Percentiles rank a stretch among this genome's conserved stretches.
Conservation (phyloP, 2,113 vertebrate species). For the Takifugu bimaculatus region DNA sequence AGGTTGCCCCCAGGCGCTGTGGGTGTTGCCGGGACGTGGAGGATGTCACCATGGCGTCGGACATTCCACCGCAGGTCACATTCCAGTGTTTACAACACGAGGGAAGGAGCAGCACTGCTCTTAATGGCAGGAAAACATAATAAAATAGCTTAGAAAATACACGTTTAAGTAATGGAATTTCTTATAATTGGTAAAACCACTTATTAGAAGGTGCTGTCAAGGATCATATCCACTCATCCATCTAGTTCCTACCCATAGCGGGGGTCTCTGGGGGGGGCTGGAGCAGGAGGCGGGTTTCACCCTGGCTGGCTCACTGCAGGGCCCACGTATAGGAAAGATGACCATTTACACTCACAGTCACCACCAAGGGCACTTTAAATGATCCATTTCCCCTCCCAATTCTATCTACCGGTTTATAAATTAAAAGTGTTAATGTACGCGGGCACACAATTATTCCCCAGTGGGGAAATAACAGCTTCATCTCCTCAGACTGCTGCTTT, state of each 20-base stretch:
- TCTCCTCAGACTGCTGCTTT: conserved; percentile 55
- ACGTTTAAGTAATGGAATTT: conserved; percentile 4
- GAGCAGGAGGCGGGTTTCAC: too few species aligned
- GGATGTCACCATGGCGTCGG: conserved; percentile 54
- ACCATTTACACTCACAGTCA: conserved; percentile 21
- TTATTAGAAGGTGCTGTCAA: neutral
- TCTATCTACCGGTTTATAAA: too few species aligned
- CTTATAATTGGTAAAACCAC: neutral
- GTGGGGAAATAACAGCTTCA: conserved; percentile 62
- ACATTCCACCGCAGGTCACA: conserved; percentile 64
- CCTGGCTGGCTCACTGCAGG: too few species aligned
- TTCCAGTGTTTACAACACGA: conserved; percentile 22
- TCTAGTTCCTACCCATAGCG: too few species aligned
- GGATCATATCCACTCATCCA: neutral
- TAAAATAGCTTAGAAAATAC: neutral
- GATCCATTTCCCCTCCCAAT: too few species aligned
- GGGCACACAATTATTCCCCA: conserved; percentile 38
- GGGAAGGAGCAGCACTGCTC: too few species aligned
- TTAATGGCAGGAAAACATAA: neutral
- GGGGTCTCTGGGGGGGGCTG: too few species aligned
- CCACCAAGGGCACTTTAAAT: conserved; percentile 26
- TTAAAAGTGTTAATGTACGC: too few species aligned
- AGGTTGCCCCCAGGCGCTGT: conserved; percentile 86
- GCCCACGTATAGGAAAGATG: too few species aligned
- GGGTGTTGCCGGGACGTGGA: conserved; percentile 47